A percentile compares a stretch with the other conserved stretches of the same genome.
Conservation (phyloP, 2,113 vertebrate genomes). For the Porphyrio hochstetteri region DNA sequence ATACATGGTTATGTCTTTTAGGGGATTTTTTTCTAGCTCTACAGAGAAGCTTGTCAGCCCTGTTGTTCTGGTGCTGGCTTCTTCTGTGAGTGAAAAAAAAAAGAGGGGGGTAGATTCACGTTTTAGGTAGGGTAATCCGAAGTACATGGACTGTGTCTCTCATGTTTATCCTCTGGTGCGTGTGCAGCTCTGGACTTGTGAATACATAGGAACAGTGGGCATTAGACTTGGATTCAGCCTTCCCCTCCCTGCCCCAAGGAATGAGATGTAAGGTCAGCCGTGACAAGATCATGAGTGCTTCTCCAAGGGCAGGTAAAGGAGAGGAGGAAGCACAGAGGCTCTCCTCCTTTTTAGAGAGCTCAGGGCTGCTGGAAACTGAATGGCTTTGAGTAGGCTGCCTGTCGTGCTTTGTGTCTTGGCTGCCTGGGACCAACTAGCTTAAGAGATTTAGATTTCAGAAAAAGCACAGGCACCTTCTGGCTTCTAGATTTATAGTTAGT, state of each 20-base stretch:
- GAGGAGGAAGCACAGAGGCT: not conserved
- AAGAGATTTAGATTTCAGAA: not conserved
- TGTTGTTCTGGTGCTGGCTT: not conserved
- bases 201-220: not conserved
- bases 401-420: rapidly evolving
- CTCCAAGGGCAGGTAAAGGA: not conserved
- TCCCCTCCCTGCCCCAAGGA: not conserved
- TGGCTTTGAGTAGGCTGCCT: not conserved
- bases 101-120: not conserved
- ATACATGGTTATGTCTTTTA: not conserved
- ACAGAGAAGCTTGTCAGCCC: not conserved
- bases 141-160: not conserved
- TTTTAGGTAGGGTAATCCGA: not conserved
- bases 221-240: not conserved
- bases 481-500: not conserved
- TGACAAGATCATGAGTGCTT: not conserved
- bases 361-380: not conserved
- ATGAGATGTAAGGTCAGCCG: not conserved
- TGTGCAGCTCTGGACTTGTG: not conserved
- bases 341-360: not conserved
- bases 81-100: not conserved
- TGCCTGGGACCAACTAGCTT: not conserved
- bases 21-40: not conserved
- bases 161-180: not conserved
- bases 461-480: not conserved